Evolutionary conservation across 2,113 vertebrate genomes (phyloP).

Genomic region (Gallinago media): DNA sequence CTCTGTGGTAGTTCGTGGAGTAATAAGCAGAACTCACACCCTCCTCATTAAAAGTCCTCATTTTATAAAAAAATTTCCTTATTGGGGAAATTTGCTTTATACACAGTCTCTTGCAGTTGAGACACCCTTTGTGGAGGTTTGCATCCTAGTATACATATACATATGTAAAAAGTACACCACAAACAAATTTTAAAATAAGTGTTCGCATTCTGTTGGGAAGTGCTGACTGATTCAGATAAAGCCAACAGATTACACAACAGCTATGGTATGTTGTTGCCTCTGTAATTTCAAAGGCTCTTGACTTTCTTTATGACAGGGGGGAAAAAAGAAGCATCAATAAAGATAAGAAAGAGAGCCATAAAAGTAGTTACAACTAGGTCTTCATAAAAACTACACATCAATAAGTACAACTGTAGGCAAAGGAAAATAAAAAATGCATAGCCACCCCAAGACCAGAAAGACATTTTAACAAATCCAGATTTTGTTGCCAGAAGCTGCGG

Average conservation of each 20-base stretch:
- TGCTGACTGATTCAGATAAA: constrained; percentile 74
- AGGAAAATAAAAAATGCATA: background rate
- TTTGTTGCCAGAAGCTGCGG: background rate
- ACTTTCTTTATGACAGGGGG: background rate
- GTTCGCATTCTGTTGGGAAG: constrained; percentile 53
- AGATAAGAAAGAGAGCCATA: constrained; percentile 38
- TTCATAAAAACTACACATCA: constrained; percentile 39
- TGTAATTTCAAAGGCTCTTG: constrained; percentile 56
- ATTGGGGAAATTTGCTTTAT: background rate
- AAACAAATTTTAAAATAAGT: constrained; percentile 23
- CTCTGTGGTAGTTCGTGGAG: background rate
- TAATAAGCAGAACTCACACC: background rate
- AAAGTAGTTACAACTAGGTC: constrained; percentile 35
- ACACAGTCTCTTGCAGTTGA: background rate
- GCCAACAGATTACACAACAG: constrained; percentile 65
- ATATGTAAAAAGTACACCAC: background rate
- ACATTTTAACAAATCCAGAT: background rate
- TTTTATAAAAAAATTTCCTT: background rate
- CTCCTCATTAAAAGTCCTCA: background rate
- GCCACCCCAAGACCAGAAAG: background rate
- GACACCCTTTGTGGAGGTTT: background rate
- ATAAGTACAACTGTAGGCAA: background rate
- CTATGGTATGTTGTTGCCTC: constrained; percentile 68
- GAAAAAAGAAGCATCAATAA: constrained; percentile 36
- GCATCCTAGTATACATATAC: background rate